Base-by-base conservation (phyloP, 2,888 invertebrate genomes). In the Apotomis turbidana region DNA sequence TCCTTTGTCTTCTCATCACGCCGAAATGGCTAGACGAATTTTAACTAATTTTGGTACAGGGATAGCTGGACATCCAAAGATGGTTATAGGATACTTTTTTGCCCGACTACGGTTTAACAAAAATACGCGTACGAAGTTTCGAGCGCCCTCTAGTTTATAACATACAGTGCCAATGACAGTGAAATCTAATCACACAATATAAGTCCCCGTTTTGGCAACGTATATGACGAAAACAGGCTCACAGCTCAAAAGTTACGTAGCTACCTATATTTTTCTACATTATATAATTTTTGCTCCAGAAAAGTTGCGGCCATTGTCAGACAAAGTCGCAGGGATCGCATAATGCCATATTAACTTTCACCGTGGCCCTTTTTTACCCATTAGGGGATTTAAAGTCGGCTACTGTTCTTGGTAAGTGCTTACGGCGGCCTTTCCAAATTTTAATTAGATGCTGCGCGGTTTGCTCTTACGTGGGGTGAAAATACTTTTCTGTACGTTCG, bases 381-480 rank as follows among this genome's bases (percentile, higher is more conserved):
- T 66, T 66, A 66, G 55, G 55, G 64, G 66, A 57, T 57, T 66
- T 66, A 9, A 66, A 66, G 55, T 57, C 27, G 4, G 55, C 46
- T 55, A 55, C 64, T 63, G 38, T 64, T 57, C 66, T 57, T 66
- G 57, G 66, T 57, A 36, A 66, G 66, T 57, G 55, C 66, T 66
- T 66, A 64, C 54, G 66, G 15, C 55, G 44, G 15, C 55, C 66
- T 66, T 64, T 66, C 55, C 55, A 57, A 66, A 57, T 66, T 66
- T 66, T 57, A 66, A 66, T 66, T 66, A 66, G 66, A 57, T 66
- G 27, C 55, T 66, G 27, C 55, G 66, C 55, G 54, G 64, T 44
- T 63, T 54, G 27, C 54, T 61, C 46, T 55, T 55, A 9, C 15
- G 10, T n/a, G 4, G 46, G n/a, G 36, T 27, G 36, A 51, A 46